Conservation (phyloP, 2,113 vertebrate genomes). For the Aptenodytes forsteri region DNA sequence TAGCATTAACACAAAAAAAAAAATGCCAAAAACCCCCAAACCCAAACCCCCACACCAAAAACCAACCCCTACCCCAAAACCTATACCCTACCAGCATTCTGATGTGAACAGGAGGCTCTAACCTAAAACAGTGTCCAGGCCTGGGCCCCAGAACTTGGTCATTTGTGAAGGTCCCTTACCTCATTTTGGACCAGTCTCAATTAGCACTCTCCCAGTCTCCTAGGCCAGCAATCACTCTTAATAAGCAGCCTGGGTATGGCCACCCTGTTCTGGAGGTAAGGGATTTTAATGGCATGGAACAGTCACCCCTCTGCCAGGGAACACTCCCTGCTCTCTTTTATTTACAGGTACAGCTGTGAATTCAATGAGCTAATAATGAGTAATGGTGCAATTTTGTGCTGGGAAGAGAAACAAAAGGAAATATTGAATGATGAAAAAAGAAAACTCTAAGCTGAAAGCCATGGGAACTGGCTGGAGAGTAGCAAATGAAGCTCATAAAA, state of each 20-base stretch:
- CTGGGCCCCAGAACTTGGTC: not conserved
- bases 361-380: not conserved
- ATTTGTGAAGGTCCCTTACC: not conserved
- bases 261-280: not conserved
- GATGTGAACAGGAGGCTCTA: not conserved
- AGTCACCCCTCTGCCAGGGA: not conserved
- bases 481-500: not conserved
- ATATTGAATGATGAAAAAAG: not conserved
- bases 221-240: not conserved
- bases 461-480: not conserved
- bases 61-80: not conserved
- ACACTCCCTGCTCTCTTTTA: not conserved
- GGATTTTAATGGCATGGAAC: not conserved
- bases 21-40: not conserved
- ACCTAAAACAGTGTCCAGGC: not conserved
- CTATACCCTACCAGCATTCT: not conserved
- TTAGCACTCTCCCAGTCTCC: not conserved
- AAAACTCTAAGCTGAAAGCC: not conserved
- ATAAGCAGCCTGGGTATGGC: not conserved
- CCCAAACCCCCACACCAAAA: not conserved
- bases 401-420: not conserved
- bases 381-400: not conserved
- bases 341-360: constrained; percentile 9
- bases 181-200: not conserved
- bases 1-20: not conserved